These are phyloP conservation scores for Xiphophorus birchmanni DNA, from an alignment of 2,797 vertebrate species.

Conservation along the genomic window DNA sequence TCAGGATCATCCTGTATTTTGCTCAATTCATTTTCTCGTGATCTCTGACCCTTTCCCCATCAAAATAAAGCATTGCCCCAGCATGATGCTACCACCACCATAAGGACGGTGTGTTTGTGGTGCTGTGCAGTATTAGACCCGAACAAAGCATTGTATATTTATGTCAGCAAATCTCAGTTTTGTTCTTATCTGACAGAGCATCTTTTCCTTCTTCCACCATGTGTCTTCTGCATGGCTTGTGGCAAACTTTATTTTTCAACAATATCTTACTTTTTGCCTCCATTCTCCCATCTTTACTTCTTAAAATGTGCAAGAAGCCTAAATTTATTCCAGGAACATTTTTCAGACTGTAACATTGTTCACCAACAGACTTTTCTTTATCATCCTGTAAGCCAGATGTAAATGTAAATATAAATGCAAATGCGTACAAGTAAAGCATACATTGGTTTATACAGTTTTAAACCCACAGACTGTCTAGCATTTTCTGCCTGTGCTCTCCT, in stretches of 20 bases:
- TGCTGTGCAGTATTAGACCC: not conserved
- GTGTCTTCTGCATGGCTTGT: not conserved
- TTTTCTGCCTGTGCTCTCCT: not conserved
- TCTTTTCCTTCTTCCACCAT: not conserved
- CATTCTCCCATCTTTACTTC: not conserved
- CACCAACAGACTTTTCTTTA: not conserved
- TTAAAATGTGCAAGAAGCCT: not conserved
- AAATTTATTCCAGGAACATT: not conserved
- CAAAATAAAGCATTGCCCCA: not conserved
- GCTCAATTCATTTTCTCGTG: not conserved
- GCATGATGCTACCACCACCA: not conserved
- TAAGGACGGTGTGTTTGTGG: not conserved
- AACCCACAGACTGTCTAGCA: not conserved
- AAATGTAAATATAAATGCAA: not conserved
- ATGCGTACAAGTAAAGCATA: not conserved
- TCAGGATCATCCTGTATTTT: not conserved
- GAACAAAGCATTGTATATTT: not conserved
- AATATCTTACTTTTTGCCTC: not conserved
- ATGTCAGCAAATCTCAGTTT: not conserved
- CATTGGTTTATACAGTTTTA: not conserved
- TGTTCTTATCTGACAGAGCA: not conserved
- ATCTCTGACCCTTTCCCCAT: not conserved
- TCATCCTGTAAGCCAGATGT: not conserved
- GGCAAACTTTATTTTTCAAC: not conserved
- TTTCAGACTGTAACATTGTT: not conserved